These are phyloP conservation scores for Panzeria rudis DNA, from an alignment of 2,888 invertebrate genomes.

Conservation along the genomic window DNA sequence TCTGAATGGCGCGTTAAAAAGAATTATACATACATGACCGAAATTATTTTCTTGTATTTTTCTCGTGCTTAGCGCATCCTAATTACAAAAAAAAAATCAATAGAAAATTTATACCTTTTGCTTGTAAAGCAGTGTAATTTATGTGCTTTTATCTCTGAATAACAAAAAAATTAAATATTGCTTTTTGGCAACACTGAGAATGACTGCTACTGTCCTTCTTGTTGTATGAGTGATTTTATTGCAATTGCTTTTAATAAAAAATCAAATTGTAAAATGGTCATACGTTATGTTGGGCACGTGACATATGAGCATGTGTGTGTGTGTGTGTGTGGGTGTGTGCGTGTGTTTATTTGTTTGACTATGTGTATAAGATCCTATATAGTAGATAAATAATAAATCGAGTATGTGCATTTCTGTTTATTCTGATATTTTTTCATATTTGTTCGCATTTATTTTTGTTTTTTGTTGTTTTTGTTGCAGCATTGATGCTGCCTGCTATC, in stretches of 20 bases:
- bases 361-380: background rate
- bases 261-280: conserved; percentile 51
- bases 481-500: background rate
- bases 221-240: conserved; percentile 53
- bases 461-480: conserved; percentile 26
- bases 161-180: too few relatives aligned
- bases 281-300: conserved; percentile 46
- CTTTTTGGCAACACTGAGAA: background rate
- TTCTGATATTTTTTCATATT: conserved; percentile 45
- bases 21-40: too few relatives aligned
- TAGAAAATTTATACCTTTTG: too few relatives aligned
- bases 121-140: too few relatives aligned
- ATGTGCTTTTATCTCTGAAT: too few relatives aligned
- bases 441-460: background rate
- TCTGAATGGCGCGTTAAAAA: too few relatives aligned
- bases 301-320: background rate
- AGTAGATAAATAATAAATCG: too few relatives aligned
- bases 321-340: too few relatives aligned
- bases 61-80: too few relatives aligned
- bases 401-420: conserved; percentile 36
- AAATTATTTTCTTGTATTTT: too few relatives aligned
- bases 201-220: background rate
- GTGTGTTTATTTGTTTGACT: background rate
- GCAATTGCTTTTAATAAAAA: conserved; percentile 45
- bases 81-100: too few relatives aligned